A percentile compares a stretch with the other conserved stretches of the same genome.
These are phyloP conservation scores for Himalopsyche kuldschensis DNA, from an alignment of 2,888 invertebrate genomes.

Conservation along the genomic window DNA sequence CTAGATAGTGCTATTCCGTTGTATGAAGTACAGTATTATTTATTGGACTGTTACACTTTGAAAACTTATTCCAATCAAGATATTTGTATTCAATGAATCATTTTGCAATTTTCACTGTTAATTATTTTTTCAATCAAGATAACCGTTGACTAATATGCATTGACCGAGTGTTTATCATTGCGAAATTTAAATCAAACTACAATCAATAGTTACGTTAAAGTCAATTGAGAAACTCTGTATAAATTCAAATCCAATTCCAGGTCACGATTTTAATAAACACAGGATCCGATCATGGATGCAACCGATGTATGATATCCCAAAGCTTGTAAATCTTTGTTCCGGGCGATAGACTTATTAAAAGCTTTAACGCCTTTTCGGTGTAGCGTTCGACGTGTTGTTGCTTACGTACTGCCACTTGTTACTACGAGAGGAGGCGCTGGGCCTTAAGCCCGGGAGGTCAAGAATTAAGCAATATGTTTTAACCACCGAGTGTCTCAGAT, in stretches of 20 bases:
- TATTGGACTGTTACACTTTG: no score
- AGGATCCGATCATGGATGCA: not conserved
- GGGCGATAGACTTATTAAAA: not conserved
- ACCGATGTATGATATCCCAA: not conserved
- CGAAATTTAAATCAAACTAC: no score
- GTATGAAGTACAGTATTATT: no score
- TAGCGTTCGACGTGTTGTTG: not conserved
- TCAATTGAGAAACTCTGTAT: not conserved
- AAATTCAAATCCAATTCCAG: not conserved
- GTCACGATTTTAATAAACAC: slow-evolving; percentile 11
- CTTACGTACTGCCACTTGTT: not conserved
- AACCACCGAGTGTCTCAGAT: no score
- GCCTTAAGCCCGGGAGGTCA: not conserved
- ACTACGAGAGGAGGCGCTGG: not conserved
- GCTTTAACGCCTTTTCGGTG: slow-evolving; percentile 29
- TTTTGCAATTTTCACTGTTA: no score
- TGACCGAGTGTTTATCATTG: no score
- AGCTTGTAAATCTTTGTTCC: not conserved
- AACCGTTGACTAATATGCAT: no score
- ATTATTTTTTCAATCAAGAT: no score
- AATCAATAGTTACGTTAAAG: no score
- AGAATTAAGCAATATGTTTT: not conserved
- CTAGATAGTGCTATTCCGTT: no score
- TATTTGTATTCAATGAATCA: no score
- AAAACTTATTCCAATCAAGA: no score